These are phyloP conservation scores for Babylonia areolata DNA, from an alignment of 1,140 invertebrate species.

Conservation along the genomic window DNA sequence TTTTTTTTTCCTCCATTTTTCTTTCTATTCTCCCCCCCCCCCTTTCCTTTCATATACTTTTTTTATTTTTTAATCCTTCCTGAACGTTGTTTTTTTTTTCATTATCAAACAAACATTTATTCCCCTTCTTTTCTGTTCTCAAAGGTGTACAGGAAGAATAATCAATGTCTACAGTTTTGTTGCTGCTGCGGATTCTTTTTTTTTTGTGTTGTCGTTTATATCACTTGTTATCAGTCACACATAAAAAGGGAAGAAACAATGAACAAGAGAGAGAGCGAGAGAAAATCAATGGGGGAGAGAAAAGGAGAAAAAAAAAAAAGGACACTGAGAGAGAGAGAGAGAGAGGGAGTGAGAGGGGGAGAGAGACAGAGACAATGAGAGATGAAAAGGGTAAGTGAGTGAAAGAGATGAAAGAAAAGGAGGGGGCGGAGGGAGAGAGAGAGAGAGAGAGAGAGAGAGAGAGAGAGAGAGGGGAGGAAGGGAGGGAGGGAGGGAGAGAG, in stretches of 20 bases:
- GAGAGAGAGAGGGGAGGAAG: conserved; percentile 3
- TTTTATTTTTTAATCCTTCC: too few species aligned
- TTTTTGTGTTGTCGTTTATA: too few species aligned
- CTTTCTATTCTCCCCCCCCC: too few species aligned
- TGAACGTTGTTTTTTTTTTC: too few species aligned
- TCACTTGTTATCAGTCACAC: too few species aligned
- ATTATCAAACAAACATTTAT: too few species aligned
- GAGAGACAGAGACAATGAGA: background rate
- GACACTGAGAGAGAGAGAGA: background rate
- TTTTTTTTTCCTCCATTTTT: too few species aligned
- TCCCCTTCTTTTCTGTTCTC: too few species aligned
- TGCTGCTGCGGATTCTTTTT: too few species aligned
- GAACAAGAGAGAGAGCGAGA: background rate
- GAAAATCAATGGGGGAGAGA: background rate
- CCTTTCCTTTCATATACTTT: too few species aligned
- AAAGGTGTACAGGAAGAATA: too few species aligned
- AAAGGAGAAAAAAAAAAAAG: background rate
- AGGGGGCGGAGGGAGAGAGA: background rate
- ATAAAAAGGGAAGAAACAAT: background rate
- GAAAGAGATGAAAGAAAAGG: background rate
- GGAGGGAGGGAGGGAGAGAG: conserved; percentile 22
- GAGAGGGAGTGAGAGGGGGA: background rate
- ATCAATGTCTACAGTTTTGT: too few species aligned
- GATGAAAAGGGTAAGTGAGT: background rate
- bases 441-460: background rate